These are phyloP conservation scores for Lamprologus speciosus DNA, from an alignment of 2,113 vertebrate species.

Conservation along the genomic window DNA sequence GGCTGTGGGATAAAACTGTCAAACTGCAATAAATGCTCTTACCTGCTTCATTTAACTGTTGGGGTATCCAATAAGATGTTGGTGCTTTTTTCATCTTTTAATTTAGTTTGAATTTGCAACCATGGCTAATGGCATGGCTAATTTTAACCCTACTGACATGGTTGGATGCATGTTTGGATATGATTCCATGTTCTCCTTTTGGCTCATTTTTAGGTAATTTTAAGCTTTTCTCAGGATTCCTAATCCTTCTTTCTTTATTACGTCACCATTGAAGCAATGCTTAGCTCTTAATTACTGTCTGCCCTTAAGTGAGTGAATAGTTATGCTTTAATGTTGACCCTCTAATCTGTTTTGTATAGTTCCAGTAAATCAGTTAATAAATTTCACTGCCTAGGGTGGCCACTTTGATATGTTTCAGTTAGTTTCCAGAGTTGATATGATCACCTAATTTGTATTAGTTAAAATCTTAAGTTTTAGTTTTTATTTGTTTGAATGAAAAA, in stretches of 20 bases:
- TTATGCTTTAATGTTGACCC: background rate
- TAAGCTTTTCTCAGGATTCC: slow-evolving; percentile 1
- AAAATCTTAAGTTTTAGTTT: background rate
- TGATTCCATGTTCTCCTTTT: background rate
- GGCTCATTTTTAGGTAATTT: background rate
- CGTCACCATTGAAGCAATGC: background rate
- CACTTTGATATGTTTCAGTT: background rate
- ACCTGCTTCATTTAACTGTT: background rate
- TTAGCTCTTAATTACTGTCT: background rate
- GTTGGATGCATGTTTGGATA: background rate
- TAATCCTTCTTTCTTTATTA: slow-evolving; percentile 1
- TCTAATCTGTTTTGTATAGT: background rate
- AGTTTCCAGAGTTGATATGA: background rate
- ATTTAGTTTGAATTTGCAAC: background rate
- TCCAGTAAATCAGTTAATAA: background rate
- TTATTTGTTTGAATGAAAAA: background rate
- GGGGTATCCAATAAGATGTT: background rate
- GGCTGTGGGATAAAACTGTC: background rate
- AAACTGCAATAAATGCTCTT: background rate
- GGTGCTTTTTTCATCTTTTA: background rate
- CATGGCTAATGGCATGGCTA: background rate
- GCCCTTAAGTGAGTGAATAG: background rate
- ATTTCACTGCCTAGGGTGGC: background rate
- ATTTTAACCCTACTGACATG: background rate
- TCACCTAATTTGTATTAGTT: background rate